Base-by-base conservation (phyloP, 2,113 vertebrate species). In the Anas platyrhynchos region DNA sequence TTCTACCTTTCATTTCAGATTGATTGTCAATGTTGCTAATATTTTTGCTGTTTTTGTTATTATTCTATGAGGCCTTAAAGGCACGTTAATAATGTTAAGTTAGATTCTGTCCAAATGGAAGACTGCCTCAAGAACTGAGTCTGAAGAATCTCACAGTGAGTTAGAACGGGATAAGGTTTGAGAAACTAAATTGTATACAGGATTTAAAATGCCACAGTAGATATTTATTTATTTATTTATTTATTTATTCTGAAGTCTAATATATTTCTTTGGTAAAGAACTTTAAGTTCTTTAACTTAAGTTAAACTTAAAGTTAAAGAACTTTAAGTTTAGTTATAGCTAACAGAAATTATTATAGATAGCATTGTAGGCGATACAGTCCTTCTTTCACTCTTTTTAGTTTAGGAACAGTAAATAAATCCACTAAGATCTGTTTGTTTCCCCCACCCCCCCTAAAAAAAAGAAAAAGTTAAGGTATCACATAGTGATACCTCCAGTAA, bases 351-450 rank as follows among this genome's bases (percentile, higher is more conserved):
- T 38, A 22, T 52, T 78, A 20, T 48, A 94, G 90, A 96, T 83
- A 82, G 92, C 80, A 83, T 94, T 83, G 88, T 93, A 92, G 96
- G 94, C 88, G 81, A 96, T 96, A 95, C 93, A 94, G 94, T 90
- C 84, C 58, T 96, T 96, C 92, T 95, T 88, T 8, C 11, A 91
- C 66, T 80, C 82, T 93, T 95, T 82, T 90, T 92, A 88, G 93
- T 94, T 93, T 69, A 77, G 67, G 38, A 90, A 69, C 13, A 66
- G 65, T 83, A 93, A 97, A 83, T 85, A 92, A 83, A 91, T 48
- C 13, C 50, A 61, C 36, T 95, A 61, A 27, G 94, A 73, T 69
- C 83, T 82, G 32, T 77, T 58, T 83, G 27, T 18, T 18, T 6
- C 16, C 16, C 38, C 6, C 6, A 46, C 50, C 71, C 97, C 86